Base-by-base conservation (phyloP, 2,797 vertebrate species). In the Heterohyrax brucei region DNA sequence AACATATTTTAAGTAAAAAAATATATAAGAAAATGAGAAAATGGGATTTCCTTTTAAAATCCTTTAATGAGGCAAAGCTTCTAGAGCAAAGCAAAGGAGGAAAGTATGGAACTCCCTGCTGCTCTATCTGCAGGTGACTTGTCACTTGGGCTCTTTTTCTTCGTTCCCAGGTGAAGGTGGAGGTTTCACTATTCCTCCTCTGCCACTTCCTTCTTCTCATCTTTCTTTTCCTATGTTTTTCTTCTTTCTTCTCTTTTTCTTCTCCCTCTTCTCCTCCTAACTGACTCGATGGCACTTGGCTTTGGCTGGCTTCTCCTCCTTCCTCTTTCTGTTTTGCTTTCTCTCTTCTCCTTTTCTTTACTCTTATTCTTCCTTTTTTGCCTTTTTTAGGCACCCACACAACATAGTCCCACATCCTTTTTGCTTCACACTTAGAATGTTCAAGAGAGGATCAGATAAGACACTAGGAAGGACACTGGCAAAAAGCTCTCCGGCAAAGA, bases 1-100 rank as follows among this genome's bases (percentile, higher is more conserved):
- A 91, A 24, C 26, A 79, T 87, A 16, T 22, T 82, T 70, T 91
- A 30, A 89, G n/a, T 56, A 10, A 82, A 86, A 85, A n/a, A 64
- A 39, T 39, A 3, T 26, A 12, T 1, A 75, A 87, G 26, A 73
- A 62, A 70, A 62, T 56, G 79, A 82, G 68, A 92, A 82, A 70
- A 66, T 62, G 5, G 66, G 24, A 79, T 22, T 44, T 80, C 44
- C 16, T 88, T 94, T 89, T 76, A 44, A 91, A 93, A 62, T 85
- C 39, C 10, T 93, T 83, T 95, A 21, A 85, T 26, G 30, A 89
- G 44, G 46, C 64, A 79, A 81, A 83, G 10, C 30, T 81, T 76
- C 13, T 76, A 66, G 59, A 92, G 59, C 18, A 68, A 84, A 91
- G 44, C 10, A 73, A 73, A 26, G 26, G 24, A 80, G 39, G 44